Evolutionary conservation across 2,888 invertebrate species (phyloP), one percentile per base, ranked within the genome.

Genomic region (Drepanosiphum platanoidis): DNA sequence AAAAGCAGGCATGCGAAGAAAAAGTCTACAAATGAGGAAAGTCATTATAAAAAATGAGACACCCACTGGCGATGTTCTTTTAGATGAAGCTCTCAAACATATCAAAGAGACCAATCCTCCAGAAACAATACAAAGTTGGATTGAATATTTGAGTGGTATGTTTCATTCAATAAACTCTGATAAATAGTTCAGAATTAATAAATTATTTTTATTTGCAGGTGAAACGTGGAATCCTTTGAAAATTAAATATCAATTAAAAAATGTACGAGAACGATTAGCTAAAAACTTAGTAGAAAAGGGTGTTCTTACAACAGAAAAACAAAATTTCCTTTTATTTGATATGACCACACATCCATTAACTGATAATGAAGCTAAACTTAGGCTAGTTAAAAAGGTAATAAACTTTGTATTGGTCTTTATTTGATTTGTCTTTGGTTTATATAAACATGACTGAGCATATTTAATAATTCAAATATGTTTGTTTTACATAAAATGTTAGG

Each of bases 161-260:
- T 58, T 46, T n/a, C 9, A 46, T 68, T 68, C n/a, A n/a, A 74
- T 39, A 8, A 30, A 11, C 77, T n/a, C 22, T n/a, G n/a, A n/a
- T 79, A 7, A 36, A 61, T 81, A n/a, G 22, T 61, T 61, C 11
- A 7, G 1, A 61, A 61, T 27, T 61, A 61, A n/a, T 58, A 58
- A 58, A 1, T 22, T 61, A 70, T 66, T 64, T 34, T 72, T 64
- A 32, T 58, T 80, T 91, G 86, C 89, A 96, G 98, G 98, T 88
- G 99, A 99, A 92, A 99, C 99, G 88, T 99, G 99, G 99, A 99
- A 99, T 91, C 99, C 99, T 52, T 92, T 99, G 89, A 99, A 99
- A 91, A 92, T 99, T 88, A 94, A 97, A 89, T 99, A 98, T 91
- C 99, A 99, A 90, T 92, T 99, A 89, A 96, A 99, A 90, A 99